phyloP scores from a whole-genome alignment of 1,140 invertebrate genomes.

The Leptinotarsa undecemlineata region DNA sequence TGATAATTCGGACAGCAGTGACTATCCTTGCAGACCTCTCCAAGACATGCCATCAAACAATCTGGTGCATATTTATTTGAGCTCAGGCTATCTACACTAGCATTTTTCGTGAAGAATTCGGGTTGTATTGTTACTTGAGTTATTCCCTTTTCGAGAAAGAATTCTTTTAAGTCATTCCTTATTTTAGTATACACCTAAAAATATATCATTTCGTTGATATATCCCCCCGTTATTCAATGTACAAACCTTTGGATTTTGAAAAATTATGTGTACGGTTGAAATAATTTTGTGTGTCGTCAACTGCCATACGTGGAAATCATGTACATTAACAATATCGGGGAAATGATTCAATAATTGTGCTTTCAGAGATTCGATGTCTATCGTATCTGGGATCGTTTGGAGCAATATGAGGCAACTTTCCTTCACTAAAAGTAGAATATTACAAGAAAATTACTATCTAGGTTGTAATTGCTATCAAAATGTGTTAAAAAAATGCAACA shows the following conservation, averaged over 20 bases:
- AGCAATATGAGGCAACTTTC: conserved; percentile 77
- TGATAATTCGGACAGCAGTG: conserved; percentile 47
- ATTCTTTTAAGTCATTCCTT: conserved; percentile 66
- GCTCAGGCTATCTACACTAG: conserved; percentile 42
- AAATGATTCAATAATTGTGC: conserved; percentile 69
- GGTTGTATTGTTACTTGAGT: conserved; percentile 78
- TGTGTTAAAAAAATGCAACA: no score
- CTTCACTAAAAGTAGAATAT: conserved; percentile 59
- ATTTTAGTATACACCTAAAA: conserved; percentile 67
- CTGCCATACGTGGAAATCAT: conserved; percentile 83
- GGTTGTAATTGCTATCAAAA: no score
- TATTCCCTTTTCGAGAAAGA: conserved; percentile 75
- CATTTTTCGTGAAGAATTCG: conserved; percentile 64
- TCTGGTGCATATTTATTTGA: conserved; percentile 34
- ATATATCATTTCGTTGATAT: conserved; percentile 18
- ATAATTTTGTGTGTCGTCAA: conserved; percentile 71
- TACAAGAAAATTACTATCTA: conserved; percentile 9
- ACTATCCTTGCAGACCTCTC: conserved; percentile 46
- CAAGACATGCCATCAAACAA: conserved; percentile 52
- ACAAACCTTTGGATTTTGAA: conserved; percentile 64
- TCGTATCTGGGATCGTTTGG: conserved; percentile 80
- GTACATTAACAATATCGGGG: conserved; percentile 77
- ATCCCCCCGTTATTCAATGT: background rate
- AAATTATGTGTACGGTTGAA: conserved; percentile 75
- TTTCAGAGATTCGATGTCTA: conserved; percentile 71